These are phyloP conservation scores for Idaea dimidiata DNA, from an alignment of 2,888 invertebrate species.

Conservation along the genomic window DNA sequence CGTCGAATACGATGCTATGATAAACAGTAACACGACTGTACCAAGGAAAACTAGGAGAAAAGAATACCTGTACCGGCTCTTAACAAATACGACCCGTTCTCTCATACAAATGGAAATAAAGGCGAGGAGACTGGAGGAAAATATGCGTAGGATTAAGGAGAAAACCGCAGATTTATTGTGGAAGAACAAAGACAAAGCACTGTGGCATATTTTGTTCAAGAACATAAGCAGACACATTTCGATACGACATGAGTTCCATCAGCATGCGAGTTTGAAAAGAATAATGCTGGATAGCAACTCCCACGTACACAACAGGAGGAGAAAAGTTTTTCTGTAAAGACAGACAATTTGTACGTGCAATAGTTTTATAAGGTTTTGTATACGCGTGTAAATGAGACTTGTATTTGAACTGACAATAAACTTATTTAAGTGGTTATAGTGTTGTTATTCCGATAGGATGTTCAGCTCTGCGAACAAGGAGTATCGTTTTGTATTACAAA, in stretches of 20 bases:
- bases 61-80: conserved; percentile 77
- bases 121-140: conserved; percentile 79
- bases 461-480: conserved; percentile 32
- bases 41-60: conserved; percentile 68
- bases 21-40: conserved; percentile 61
- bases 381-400: conserved; percentile 37
- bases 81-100: conserved; percentile 79
- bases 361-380: conserved; percentile 38
- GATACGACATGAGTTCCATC: conserved; percentile 76
- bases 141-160: conserved; percentile 80
- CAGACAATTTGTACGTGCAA: conserved; percentile 31
- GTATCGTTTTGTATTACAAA: conserved; percentile 34
- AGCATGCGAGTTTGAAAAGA: conserved; percentile 68
- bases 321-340: conserved; percentile 54
- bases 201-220: conserved; percentile 79
- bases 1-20: conserved; percentile 58
- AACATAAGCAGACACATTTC: conserved; percentile 78
- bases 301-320: conserved; percentile 50
- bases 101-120: conserved; percentile 82
- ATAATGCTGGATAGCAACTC: conserved; percentile 69
- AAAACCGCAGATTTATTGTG: conserved; percentile 79
- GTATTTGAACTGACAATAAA: conserved; percentile 57
- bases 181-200: conserved; percentile 78
- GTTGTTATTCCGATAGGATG: conserved; percentile 13
- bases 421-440: conserved; percentile 43